These are phyloP conservation scores for Aegithalos caudatus DNA, from an alignment of 2,113 vertebrate genomes.

Conservation along the genomic window DNA sequence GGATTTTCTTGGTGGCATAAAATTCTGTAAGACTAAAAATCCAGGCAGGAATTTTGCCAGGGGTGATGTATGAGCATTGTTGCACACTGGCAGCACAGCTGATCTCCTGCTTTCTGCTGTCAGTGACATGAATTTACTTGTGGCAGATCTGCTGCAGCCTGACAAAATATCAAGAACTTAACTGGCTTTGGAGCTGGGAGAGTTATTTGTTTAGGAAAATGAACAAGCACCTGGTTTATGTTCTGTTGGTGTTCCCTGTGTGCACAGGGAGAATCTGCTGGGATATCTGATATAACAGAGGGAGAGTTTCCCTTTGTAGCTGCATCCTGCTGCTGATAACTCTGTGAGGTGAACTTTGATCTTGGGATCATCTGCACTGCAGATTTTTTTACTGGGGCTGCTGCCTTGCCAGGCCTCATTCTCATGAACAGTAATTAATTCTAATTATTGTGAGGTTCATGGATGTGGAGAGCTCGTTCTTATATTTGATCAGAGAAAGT, in stretches of 20 bases:
- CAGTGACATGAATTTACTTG: not conserved
- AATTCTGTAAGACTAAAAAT: not conserved
- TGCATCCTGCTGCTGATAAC: not conserved
- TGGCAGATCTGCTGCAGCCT: not conserved
- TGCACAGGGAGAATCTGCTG: not conserved
- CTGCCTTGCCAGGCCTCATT: not conserved
- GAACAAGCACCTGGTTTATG: not conserved
- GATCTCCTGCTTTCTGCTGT: accelerated
- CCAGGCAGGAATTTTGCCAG: not conserved
- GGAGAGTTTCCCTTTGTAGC: not conserved
- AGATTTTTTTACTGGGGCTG: not conserved
- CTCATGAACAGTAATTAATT: not conserved
- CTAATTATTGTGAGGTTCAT: not conserved
- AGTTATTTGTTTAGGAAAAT: not conserved
- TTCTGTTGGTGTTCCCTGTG: not conserved
- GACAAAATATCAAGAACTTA: not conserved
- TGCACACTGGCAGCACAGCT: not conserved
- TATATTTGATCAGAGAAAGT: not conserved
- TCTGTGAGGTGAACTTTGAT: not conserved
- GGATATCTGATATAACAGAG: not conserved
- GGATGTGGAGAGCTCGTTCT: not conserved
- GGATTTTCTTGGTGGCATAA: not conserved
- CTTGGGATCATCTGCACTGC: not conserved
- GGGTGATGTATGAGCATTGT: not conserved
- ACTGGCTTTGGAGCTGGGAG: not conserved